Percentiles rank a stretch among this genome's conserved stretches.
phyloP scores from a whole-genome alignment of 2,113 vertebrate genomes.

The Ophthalmolycus amberensis region DNA sequence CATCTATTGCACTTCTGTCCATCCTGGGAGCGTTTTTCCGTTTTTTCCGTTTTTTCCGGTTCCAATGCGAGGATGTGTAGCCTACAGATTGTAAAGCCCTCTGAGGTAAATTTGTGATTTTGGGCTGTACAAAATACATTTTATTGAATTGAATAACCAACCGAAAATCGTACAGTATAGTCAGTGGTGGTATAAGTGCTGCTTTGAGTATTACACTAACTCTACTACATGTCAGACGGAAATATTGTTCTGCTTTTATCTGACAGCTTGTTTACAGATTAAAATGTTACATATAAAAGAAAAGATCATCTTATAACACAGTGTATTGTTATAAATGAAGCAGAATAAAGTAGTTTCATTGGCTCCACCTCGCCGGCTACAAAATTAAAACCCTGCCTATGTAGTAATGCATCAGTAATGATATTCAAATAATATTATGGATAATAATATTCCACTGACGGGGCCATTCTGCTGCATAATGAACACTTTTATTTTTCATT shows the following conservation, averaged over 20 bases:
- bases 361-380: background rate
- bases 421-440: background rate
- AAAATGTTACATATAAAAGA: background rate
- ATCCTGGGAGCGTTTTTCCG: too few species aligned
- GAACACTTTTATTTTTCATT: background rate
- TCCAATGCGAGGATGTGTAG: too few species aligned
- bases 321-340: background rate
- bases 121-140: too few species aligned
- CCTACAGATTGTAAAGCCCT: too few species aligned
- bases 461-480: background rate
- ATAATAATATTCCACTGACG: background rate
- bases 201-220: background rate
- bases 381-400: background rate
- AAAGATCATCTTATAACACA: background rate
- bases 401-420: background rate
- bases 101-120: too few species aligned
- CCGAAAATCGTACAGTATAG: background rate
- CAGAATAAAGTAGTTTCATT: background rate
- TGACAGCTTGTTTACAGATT: background rate
- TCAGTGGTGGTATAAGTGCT: too few species aligned
- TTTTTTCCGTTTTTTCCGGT: too few species aligned
- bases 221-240: background rate
- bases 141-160: background rate
- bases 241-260: background rate
- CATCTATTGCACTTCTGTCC: too few species aligned